phyloP scores from a whole-genome alignment of 2,797 vertebrate genomes.

The Phaenicophaeus curvirostris region DNA sequence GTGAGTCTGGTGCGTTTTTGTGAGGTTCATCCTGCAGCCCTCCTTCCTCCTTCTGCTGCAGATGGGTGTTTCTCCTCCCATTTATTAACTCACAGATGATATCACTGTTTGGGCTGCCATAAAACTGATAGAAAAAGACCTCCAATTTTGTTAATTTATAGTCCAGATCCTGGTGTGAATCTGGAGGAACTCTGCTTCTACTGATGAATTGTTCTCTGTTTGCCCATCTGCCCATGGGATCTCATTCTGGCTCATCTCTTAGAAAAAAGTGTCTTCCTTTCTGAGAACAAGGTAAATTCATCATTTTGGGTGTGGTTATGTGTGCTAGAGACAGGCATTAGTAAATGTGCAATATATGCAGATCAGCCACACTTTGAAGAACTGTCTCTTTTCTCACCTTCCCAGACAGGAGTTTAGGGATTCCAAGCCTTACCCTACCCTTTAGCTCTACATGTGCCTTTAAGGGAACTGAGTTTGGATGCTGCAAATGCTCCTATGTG shows the following conservation, averaged over 20 bases:
- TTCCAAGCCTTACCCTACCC: not conserved
- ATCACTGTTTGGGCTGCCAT: not conserved
- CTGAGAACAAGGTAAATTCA: not conserved
- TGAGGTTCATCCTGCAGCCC: fast-evolving
- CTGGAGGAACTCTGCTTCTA: not conserved
- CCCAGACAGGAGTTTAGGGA: not conserved
- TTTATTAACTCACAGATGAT: not conserved
- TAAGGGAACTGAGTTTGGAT: not conserved
- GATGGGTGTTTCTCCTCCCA: not conserved
- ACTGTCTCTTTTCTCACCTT: slow-evolving; percentile 33
- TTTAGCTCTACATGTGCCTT: not conserved
- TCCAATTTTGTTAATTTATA: not conserved
- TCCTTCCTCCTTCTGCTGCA: not conserved
- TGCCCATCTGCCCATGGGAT: not conserved
- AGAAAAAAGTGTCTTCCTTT: not conserved
- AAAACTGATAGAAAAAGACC: not conserved
- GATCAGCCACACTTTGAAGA: not conserved
- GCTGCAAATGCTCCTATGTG: not conserved
- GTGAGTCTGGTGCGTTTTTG: not conserved
- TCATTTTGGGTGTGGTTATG: not conserved
- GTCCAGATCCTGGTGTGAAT: not conserved
- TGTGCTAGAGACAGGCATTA: not conserved
- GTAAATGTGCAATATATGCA: not conserved
- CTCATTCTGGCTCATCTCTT: not conserved
- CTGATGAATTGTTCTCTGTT: not conserved